Conservation (phyloP, 2,888 invertebrate genomes). For the Caenorhabditis becei region DNA sequence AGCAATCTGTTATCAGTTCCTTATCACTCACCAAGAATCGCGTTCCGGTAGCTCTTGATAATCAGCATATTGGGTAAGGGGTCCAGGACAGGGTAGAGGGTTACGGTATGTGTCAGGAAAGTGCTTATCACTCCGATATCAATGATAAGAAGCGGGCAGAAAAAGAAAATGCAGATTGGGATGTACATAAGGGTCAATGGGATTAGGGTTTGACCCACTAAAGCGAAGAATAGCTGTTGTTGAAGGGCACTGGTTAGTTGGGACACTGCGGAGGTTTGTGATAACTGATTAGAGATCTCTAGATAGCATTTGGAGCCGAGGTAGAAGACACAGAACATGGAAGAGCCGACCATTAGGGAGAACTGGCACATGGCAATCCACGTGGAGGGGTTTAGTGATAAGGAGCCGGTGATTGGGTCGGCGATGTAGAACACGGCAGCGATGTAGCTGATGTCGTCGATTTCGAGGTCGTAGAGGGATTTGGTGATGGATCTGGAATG, state of each 20-base stretch:
- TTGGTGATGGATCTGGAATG: slow-evolving; percentile 32
- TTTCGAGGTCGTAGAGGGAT: slow-evolving; percentile 22
- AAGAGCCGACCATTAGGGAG: slow-evolving; percentile 42
- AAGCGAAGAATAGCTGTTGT: slow-evolving; percentile 33
- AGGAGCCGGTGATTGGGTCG: neutral
- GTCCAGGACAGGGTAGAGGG: slow-evolving; percentile 39
- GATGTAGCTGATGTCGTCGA: slow-evolving; percentile 40
- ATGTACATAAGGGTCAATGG: slow-evolving; percentile 39
- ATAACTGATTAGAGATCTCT: slow-evolving; percentile 5
- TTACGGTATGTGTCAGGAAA: slow-evolving; percentile 23
- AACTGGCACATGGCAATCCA: slow-evolving; percentile 30
- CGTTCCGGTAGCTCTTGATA: slow-evolving; percentile 36
- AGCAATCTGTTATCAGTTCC: no score
- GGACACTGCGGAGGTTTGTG: slow-evolving; percentile 8
- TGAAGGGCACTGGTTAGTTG: slow-evolving; percentile 21
- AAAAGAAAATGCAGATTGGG: slow-evolving; percentile 29
- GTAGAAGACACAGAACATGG: slow-evolving; percentile 38
- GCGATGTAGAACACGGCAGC: slow-evolving; percentile 40
- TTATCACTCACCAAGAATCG: slow-evolving; percentile 38
- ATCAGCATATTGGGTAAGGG: slow-evolving; percentile 48
- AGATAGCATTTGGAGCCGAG: slow-evolving; percentile 26
- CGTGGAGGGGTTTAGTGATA: neutral
- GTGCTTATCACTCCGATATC: slow-evolving; percentile 29
- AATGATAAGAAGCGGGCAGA: slow-evolving; percentile 22
- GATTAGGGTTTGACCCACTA: slow-evolving; percentile 39